Conservation (phyloP, 2,797 vertebrate species). For the Amazona finschi region DNA sequence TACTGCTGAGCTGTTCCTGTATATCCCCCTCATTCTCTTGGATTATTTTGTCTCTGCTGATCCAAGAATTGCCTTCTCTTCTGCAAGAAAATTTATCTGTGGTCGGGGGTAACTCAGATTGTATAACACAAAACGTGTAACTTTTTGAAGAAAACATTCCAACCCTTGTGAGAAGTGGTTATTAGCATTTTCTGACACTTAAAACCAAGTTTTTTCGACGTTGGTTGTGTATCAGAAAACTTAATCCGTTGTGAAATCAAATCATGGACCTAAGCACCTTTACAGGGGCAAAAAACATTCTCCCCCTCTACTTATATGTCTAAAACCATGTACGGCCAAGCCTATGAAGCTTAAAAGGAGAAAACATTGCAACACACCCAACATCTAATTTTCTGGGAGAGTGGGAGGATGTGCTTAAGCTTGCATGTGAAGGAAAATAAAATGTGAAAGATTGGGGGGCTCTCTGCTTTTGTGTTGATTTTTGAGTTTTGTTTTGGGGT, state of each 20-base stretch:
- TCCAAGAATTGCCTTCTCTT: neutral
- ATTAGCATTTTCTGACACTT: neutral
- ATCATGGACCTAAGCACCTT: neutral
- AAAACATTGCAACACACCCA: neutral
- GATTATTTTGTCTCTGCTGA: neutral
- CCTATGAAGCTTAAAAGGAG: neutral
- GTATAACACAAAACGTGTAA: neutral
- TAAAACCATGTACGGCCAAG: neutral
- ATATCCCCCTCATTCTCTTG: neutral
- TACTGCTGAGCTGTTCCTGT: neutral
- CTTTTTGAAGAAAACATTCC: neutral
- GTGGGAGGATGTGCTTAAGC: neutral
- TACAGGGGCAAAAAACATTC: neutral
- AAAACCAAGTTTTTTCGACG: neutral
- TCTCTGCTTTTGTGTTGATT: neutral
- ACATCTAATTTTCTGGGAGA: neutral
- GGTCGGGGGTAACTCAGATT: neutral
- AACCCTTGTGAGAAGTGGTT: neutral
- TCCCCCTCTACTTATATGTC: fast-evolving
- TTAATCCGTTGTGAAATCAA: neutral
- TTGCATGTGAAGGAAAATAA: neutral
- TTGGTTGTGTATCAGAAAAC: neutral
- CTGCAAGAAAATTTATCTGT: neutral
- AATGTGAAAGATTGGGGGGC: neutral
- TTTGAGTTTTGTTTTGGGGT: neutral